These are phyloP conservation scores for Lysiphlebus fabarum DNA, from an alignment of 1,140 invertebrate genomes.

Conservation along the genomic window DNA sequence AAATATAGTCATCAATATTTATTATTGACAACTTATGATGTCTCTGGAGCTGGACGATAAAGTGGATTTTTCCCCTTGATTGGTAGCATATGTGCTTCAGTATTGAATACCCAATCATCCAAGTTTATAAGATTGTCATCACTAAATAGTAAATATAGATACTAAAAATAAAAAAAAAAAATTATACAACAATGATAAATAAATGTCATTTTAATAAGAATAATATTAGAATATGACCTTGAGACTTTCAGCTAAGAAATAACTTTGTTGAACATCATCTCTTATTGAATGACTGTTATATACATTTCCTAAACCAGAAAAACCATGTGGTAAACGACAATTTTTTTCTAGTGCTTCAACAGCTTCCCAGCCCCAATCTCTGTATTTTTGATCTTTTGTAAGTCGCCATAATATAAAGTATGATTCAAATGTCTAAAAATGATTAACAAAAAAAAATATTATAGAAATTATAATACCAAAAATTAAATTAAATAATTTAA, in stretches of 20 bases:
- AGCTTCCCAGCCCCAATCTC: conserved; percentile 98
- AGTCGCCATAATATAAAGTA: conserved; percentile 96
- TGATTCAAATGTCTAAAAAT: conserved; percentile 71
- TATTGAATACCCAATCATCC: conserved; percentile 98
- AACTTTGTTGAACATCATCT: conserved; percentile 98
- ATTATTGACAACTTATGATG: conserved; percentile 39
- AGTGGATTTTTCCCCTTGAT: conserved; percentile 73
- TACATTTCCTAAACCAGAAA: conserved; percentile 91
- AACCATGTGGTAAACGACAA: conserved; percentile 88
- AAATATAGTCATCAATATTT: not conserved
- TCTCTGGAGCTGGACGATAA: conserved; percentile 60
- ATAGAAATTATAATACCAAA: not conserved
- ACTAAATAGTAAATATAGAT: conserved; percentile 95
- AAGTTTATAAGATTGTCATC: conserved; percentile 88
- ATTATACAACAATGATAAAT: not conserved
- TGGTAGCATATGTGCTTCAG: conserved; percentile 97
- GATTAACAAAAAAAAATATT: conserved; percentile 11
- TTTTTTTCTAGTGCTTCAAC: conserved; percentile 91
- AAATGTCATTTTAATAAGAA: not conserved
- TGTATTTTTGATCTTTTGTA: conserved; percentile 93
- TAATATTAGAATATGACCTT: conserved; percentile 80
- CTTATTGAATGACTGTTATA: conserved; percentile 80
- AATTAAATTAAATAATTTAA: not conserved
- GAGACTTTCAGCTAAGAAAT: conserved; percentile 96
- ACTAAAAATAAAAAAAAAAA: conserved; percentile 62